A percentile compares a stretch with the other conserved stretches of the same genome.
Evolutionary conservation across 1,140 invertebrate species (phyloP).

Genomic region (Atta cephalotes): DNA sequence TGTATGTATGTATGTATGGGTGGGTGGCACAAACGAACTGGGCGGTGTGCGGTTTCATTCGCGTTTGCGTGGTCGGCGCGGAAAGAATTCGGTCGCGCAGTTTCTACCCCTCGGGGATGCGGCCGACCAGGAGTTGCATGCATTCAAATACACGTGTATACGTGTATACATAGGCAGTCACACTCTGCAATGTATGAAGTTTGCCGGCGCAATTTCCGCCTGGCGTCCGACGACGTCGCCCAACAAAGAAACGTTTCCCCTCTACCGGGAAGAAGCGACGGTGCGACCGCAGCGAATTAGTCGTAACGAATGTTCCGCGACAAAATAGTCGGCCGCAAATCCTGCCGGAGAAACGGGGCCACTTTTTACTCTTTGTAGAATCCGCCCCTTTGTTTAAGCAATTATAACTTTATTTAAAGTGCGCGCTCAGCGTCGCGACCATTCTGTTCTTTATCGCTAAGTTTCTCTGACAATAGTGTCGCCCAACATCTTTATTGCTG

Average conservation of each 20-base stretch:
- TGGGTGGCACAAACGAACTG: slow-evolving; percentile 23
- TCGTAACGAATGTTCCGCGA: slow-evolving; percentile 59
- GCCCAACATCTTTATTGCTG: neutral
- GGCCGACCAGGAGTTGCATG: neutral
- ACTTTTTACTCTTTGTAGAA: slow-evolving; percentile 19
- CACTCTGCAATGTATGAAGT: slow-evolving; percentile 38
- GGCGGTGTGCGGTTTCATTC: slow-evolving; percentile 46
- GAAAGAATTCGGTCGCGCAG: slow-evolving; percentile 49
- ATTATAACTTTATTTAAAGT: slow-evolving; percentile 58
- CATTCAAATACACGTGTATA: neutral
- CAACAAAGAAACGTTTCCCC: slow-evolving; percentile 11
- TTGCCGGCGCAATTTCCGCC: slow-evolving; percentile 38
- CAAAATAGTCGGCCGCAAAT: slow-evolving; percentile 54
- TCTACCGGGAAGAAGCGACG: slow-evolving; percentile 39
- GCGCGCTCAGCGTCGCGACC: neutral
- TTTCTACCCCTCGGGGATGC: slow-evolving; percentile 39
- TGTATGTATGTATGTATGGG: no score
- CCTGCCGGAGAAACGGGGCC: slow-evolving; percentile 41
- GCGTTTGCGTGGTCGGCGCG: slow-evolving; percentile 54
- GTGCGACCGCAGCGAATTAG: slow-evolving; percentile 48
- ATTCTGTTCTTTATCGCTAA: slow-evolving; percentile 20
- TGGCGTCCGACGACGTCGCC: slow-evolving; percentile 4
- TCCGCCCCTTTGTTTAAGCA: slow-evolving; percentile 56
- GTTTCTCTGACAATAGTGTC: slow-evolving; percentile 24
- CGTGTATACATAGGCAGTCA: neutral